These are phyloP conservation scores for Avahi laniger DNA, from an alignment of 2,797 vertebrate genomes.

Conservation along the genomic window DNA sequence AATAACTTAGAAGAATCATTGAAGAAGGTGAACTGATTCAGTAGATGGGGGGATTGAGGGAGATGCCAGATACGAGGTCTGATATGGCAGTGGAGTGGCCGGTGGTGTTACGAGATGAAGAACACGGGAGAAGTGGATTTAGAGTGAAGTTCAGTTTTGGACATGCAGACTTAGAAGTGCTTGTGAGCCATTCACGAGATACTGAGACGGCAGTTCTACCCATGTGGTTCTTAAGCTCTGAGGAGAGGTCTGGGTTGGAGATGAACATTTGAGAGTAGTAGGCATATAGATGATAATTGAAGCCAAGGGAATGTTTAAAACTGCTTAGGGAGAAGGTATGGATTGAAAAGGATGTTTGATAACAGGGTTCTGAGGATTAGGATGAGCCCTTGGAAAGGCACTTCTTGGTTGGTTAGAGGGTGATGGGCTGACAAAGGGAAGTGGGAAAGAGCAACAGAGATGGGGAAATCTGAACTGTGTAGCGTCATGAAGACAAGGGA, in stretches of 20 bases:
- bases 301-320: neutral
- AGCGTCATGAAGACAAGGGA: neutral
- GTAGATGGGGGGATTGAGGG: neutral
- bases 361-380: neutral
- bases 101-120: neutral
- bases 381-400: neutral
- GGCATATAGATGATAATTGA: neutral
- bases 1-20: neutral
- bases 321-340: neutral
- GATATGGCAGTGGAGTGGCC: neutral
- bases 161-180: neutral
- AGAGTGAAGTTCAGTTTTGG: neutral
- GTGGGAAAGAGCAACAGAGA: neutral
- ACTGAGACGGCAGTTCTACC: neutral
- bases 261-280: neutral
- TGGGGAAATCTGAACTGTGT: neutral
- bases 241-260: neutral
- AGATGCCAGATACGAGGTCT: neutral
- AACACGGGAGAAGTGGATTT: neutral
- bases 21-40: neutral
- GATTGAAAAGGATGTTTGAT: neutral
- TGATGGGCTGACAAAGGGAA: neutral
- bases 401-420: neutral
- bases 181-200: neutral
- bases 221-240: neutral